A percentile compares a stretch with the other conserved stretches of the same genome.
phyloP scores from a whole-genome alignment of 2,797 vertebrate species.

The Muraenolepis orangiensis region DNA sequence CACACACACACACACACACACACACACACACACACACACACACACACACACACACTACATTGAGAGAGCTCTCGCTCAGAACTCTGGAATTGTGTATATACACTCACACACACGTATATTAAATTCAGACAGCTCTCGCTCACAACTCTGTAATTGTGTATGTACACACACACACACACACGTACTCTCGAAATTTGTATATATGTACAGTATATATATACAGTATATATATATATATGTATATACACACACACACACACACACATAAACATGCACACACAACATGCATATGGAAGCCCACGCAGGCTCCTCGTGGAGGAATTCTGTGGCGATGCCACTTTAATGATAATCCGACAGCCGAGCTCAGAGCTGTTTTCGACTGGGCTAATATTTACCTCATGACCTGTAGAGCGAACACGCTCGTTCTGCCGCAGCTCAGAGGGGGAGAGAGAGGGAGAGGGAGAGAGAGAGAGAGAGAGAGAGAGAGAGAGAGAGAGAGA shows the following conservation, averaged over 20 bases:
- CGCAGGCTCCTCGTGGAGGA: conserved; percentile 38
- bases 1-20: too few species aligned
- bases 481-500: conserved; percentile 22
- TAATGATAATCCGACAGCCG: conserved; percentile 66
- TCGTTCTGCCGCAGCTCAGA: conserved; percentile 49
- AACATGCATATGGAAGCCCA: conserved; percentile 18
- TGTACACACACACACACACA: too few species aligned
- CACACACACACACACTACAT: too few species aligned
- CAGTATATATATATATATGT: too few species aligned
- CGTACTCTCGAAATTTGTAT: too few species aligned
- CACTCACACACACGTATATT: conserved; percentile 7
- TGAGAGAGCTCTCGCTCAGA: too few species aligned
- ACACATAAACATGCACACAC: not conserved
- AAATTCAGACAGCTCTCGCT: not conserved
- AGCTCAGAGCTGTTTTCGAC: conserved; percentile 44
- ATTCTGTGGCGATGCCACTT: conserved; percentile 58
- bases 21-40: too few species aligned
- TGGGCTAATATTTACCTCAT: conserved; percentile 68
- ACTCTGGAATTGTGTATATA: too few species aligned
- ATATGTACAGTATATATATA: too few species aligned
- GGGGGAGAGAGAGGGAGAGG: conserved; percentile 33
- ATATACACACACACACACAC: conserved; percentile 16
- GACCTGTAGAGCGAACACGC: conserved; percentile 49
- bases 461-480: conserved; percentile 35
- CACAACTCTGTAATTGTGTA: too few species aligned